phyloP scores from a whole-genome alignment of 2,113 vertebrate species.

The Lynx canadensis region DNA sequence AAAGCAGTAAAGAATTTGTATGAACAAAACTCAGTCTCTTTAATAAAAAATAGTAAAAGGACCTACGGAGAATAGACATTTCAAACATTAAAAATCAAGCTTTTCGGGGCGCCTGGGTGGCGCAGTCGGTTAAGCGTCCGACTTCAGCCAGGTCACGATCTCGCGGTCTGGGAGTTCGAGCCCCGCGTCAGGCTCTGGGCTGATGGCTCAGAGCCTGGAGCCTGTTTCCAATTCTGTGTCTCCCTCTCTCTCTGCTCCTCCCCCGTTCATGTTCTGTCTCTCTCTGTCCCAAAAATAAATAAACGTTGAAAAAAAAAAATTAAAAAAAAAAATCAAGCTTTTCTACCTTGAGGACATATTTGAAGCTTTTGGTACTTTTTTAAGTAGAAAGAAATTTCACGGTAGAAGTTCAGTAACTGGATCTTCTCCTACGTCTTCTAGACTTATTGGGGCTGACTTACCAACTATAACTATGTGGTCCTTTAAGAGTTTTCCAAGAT shows the following conservation, averaged over 20 bases:
- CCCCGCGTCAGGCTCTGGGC: too few species aligned
- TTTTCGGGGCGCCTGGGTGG: too few species aligned
- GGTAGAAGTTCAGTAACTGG: not conserved
- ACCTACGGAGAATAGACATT: not conserved
- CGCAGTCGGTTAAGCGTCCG: too few species aligned
- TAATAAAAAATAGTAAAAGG: slow-evolving; percentile 60
- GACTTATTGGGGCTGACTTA: not conserved
- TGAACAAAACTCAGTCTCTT: slow-evolving; percentile 67
- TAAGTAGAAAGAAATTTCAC: slow-evolving; percentile 64
- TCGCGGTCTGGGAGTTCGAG: too few species aligned
- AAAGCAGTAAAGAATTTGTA: slow-evolving; percentile 52
- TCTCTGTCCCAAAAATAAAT: too few species aligned
- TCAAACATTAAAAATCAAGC: slow-evolving; percentile 56
- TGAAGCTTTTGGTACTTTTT: slow-evolving; percentile 59
- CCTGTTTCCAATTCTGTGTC: too few species aligned
- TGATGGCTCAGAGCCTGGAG: too few species aligned
- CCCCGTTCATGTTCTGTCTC: too few species aligned
- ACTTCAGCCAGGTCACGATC: too few species aligned
- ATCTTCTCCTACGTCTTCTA: not conserved
- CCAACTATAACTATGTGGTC: slow-evolving; percentile 33
- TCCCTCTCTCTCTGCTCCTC: too few species aligned
- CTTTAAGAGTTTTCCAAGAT: slow-evolving; percentile 33
- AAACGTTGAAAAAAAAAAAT: too few species aligned
- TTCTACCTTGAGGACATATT: slow-evolving; percentile 62
- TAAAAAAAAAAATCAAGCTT: slow-evolving; percentile 60